Base-by-base conservation (phyloP, 2,797 vertebrate genomes). In the Pelobates cultripes region DNA sequence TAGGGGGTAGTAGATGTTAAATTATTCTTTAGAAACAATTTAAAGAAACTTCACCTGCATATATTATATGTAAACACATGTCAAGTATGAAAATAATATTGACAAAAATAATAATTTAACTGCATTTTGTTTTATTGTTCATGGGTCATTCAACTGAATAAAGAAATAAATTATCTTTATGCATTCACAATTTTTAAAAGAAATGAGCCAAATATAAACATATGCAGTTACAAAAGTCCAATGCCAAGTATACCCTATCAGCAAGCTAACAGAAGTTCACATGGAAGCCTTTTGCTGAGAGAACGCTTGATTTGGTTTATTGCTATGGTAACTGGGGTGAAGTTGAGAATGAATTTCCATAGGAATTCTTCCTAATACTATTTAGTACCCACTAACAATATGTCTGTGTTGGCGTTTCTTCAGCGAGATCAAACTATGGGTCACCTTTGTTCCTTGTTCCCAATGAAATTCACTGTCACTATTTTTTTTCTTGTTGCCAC, bases 301-400 rank as follows among this genome's bases (percentile, higher is more conserved):
- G 60, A 79, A 68, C n/a, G 72, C 60, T 41, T 55, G 82, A 71
- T 90, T 93, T 88, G 87, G 89, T 89, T 89, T 85, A 91, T 94
- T 94, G 86, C 92, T 88, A 93, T 93, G 78, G 91, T 88, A 93
- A 94, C 91, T 3, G 67, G 73, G 83, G 81, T 90, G 89, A 87
- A 92, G 86, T 88, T 88, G 88, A 89, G 89, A 92, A 90, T 88
- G 81, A 90, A 92, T 93, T 93, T 89, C 89, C 91, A 91, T 89
- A 91, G 89, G 88, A 94, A 89, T 85, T 85, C 86, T 89, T 89
- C 89, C 88, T 91, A 90, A 92, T 92, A 84, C 86, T 88, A 91
- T 89, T 93, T 92, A 90, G 90, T 92, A 86, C 85, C 89, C 86
- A 89, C n/a, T 90, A 91, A 92, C 0, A 77, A 86, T 91, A 90